A percentile compares a stretch with the other conserved stretches of the same genome.
These are phyloP conservation scores for Cichlasoma orientale DNA, from an alignment of 2,797 vertebrate species.

Conservation along the genomic window DNA sequence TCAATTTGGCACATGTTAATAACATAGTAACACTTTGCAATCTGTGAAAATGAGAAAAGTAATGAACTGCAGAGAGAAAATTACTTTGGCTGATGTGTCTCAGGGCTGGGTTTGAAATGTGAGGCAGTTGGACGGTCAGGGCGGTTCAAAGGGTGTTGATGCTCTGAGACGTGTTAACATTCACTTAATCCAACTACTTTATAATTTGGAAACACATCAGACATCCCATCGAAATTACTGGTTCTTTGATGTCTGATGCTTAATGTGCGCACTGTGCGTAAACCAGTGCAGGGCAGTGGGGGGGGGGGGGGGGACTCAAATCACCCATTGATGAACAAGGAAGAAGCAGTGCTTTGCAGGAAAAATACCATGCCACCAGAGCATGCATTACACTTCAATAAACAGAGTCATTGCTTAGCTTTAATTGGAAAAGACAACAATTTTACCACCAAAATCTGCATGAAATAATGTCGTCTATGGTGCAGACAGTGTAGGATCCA, in stretches of 20 bases:
- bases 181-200: background rate
- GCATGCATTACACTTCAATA: background rate
- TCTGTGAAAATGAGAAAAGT: background rate
- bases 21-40: background rate
- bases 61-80: background rate
- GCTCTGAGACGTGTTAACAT: background rate
- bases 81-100: background rate
- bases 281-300: background rate
- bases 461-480: background rate
- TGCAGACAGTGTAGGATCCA: background rate
- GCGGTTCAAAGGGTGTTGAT: background rate
- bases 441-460: background rate
- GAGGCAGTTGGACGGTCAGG: background rate
- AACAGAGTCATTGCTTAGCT: background rate
- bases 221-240: background rate
- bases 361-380: background rate
- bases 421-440: background rate
- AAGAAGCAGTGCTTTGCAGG: background rate
- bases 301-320: background rate
- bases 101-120: conserved; percentile 5
- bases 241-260: background rate
- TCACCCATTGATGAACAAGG: background rate
- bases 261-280: background rate
- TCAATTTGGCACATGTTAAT: background rate
- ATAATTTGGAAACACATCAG: background rate